Evolutionary conservation across 2,113 vertebrate species (phyloP).

Genomic region (Plecotus auritus): DNA sequence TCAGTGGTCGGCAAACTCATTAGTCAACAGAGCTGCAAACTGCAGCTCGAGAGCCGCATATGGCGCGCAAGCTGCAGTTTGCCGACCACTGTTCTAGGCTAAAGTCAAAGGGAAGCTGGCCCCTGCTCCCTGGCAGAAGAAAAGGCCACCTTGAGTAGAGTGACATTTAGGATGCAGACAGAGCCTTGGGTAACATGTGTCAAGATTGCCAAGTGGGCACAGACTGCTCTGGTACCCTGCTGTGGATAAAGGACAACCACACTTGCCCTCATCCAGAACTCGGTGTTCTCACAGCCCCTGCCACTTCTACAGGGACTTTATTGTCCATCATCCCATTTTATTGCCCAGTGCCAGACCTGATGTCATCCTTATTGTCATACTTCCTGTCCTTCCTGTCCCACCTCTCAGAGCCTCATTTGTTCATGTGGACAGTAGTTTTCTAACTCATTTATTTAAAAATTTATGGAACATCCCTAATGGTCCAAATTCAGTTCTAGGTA

Average conservation of each 20-base stretch:
- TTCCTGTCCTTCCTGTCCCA: not conserved
- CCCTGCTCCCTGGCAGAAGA: slow-evolving; percentile 39
- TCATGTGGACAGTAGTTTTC: not conserved
- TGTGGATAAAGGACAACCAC: not conserved
- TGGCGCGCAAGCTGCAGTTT: too few species aligned
- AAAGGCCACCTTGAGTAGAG: not conserved
- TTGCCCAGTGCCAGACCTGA: not conserved
- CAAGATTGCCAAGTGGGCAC: not conserved
- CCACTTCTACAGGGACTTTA: not conserved
- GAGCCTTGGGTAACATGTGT: not conserved
- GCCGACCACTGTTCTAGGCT: slow-evolving; percentile 52
- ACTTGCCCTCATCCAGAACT: not conserved
- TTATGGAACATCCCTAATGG: not conserved
- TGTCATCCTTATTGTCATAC: not conserved
- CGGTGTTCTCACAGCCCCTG: not conserved
- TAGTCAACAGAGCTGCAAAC: too few species aligned
- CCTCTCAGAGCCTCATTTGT: not conserved
- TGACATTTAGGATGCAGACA: not conserved
- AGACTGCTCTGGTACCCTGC: not conserved
- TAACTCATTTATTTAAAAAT: not conserved
- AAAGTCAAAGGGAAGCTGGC: slow-evolving; percentile 51
- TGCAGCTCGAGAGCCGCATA: too few species aligned
- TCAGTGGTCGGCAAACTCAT: too few species aligned
- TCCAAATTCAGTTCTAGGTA: not conserved
- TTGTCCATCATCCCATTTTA: too few species aligned